Percentiles rank a stretch among this genome's conserved stretches.
phyloP scores from a whole-genome alignment of 2,888 invertebrate species.

The Abrostola triplasia region DNA sequence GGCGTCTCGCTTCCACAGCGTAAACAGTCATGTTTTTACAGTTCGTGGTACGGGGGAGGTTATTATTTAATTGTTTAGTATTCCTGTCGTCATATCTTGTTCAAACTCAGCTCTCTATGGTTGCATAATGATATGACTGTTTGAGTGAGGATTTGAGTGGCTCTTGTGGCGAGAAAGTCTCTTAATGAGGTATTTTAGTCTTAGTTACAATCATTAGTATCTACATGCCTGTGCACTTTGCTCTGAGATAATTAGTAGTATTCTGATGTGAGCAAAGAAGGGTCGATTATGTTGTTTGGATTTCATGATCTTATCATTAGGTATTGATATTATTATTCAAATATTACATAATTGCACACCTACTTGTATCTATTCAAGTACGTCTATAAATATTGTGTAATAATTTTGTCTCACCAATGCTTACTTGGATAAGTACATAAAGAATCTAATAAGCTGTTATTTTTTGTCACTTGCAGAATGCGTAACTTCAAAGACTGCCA shows the following conservation, averaged over 20 bases:
- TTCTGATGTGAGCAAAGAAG: slow-evolving; percentile 4
- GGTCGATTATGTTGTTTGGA: not conserved
- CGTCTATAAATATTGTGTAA: slow-evolving; percentile 5
- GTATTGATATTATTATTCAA: slow-evolving; percentile 4
- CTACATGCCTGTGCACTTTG: too few species aligned
- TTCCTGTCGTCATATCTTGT: slow-evolving; percentile 12
- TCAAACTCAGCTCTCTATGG: slow-evolving; percentile 9
- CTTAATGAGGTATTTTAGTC: slow-evolving; percentile 18
- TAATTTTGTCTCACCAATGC: not conserved
- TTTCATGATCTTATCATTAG: not conserved
- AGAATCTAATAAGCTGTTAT: too few species aligned
- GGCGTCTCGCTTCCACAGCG: too few species aligned
- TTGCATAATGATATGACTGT: slow-evolving; percentile 41
- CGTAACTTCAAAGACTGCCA: too few species aligned
- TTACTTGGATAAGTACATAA: not conserved
- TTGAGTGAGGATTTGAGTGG: slow-evolving; percentile 21
- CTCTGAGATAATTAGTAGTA: not conserved
- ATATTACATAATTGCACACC: not conserved
- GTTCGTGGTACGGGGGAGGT: slow-evolving; percentile 4
- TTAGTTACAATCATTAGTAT: slow-evolving; percentile 8
- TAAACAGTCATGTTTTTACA: too few species aligned
- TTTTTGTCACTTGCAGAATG: too few species aligned
- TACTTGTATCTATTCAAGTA: not conserved
- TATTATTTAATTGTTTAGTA: slow-evolving; percentile 29
- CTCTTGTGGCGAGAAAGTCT: slow-evolving; percentile 22